These are phyloP conservation scores for Chrysolina haemoptera DNA, from an alignment of 2,888 invertebrate species.

Conservation along the genomic window DNA sequence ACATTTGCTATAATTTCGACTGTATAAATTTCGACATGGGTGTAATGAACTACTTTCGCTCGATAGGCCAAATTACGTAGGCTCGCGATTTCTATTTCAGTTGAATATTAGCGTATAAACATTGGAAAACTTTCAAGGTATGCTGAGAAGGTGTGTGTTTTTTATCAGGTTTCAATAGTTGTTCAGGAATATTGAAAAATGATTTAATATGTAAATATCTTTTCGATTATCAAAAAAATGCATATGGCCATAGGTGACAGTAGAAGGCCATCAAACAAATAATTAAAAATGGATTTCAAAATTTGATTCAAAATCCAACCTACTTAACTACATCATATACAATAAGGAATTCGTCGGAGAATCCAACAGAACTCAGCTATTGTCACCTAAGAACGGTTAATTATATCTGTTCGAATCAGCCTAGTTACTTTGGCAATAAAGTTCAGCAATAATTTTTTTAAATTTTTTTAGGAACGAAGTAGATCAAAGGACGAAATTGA, in stretches of 20 bases:
- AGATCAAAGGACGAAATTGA: no score
- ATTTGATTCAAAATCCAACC: no score
- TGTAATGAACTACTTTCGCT: slow-evolving; percentile 38
- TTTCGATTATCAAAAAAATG: neutral
- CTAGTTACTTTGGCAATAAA: no score
- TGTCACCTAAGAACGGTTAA: no score
- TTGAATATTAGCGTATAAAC: slow-evolving; percentile 5
- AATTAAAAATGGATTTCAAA: neutral
- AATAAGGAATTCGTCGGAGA: no score
- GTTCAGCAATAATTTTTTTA: no score
- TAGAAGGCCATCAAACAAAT: neutral
- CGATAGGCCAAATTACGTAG: slow-evolving; percentile 30
- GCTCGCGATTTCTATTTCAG: slow-evolving; percentile 29
- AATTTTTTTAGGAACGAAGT: no score
- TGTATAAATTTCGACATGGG: slow-evolving; percentile 9
- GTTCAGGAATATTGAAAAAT: neutral
- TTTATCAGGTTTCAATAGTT: neutral
- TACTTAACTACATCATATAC: no score
- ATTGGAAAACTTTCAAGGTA: slow-evolving; percentile 7
- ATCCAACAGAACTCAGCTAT: no score
- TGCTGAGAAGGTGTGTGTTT: slow-evolving; percentile 1
- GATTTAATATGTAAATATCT: neutral
- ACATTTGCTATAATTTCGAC: slow-evolving; percentile 42
- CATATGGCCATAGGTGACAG: neutral
- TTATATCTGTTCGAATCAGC: no score